Evolutionary conservation across 2,113 vertebrate genomes (phyloP).

Genomic region (Apteryx mantelli): DNA sequence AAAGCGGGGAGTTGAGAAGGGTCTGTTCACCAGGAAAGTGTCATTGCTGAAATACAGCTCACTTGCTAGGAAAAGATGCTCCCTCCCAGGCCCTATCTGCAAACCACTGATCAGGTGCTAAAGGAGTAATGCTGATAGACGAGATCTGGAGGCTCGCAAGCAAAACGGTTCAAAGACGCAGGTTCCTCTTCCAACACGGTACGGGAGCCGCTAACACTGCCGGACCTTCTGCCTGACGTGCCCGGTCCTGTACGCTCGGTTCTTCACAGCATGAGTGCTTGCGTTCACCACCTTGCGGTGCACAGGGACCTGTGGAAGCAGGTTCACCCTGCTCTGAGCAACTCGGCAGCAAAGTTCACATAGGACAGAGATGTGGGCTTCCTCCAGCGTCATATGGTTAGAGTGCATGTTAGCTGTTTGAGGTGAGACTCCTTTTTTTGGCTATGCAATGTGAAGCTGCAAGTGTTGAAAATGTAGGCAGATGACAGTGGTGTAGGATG

Average conservation of each 20-base stretch:
- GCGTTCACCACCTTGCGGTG: not conserved
- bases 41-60: not conserved
- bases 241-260: not conserved
- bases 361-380: not conserved
- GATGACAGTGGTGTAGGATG: not conserved
- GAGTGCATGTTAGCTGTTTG: not conserved
- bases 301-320: not conserved
- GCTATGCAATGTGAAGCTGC: not conserved
- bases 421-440: not conserved
- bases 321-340: not conserved
- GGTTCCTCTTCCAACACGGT: not conserved
- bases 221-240: not conserved
- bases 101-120: not conserved
- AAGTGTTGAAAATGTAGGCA: not conserved
- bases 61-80: not conserved
- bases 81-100: not conserved
- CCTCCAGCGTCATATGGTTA: not conserved
- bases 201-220: not conserved
- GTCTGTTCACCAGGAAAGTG: not conserved
- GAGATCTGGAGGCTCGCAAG: accelerated
- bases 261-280: not conserved
- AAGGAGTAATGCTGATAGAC: accelerated
- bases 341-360: not conserved
- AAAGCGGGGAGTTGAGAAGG: not conserved
- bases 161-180: not conserved